Base-by-base conservation (phyloP, 2,888 invertebrate species). In the Anaspis maculata region DNA sequence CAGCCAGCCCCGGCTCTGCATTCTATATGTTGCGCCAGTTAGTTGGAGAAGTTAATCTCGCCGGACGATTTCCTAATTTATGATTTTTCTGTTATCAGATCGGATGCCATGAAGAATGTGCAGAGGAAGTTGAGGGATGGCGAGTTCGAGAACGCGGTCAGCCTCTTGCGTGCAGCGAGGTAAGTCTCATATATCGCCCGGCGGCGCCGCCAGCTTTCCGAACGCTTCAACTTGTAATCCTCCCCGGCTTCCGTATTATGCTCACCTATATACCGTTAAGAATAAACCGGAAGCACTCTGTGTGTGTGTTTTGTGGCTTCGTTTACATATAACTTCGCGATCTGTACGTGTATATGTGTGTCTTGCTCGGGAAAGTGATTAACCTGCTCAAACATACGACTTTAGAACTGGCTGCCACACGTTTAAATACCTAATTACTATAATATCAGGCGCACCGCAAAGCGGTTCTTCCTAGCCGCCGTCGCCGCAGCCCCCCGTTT, bases 31-130 rank as follows among this genome's bases (percentile, higher is more conserved):
- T n/a, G n/a, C n/a, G n/a, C n/a, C n/a, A n/a, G n/a, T n/a, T n/a
- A n/a, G n/a, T n/a, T n/a, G n/a, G n/a, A n/a, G n/a, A n/a, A n/a
- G n/a, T n/a, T n/a, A n/a, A n/a, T n/a, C n/a, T n/a, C n/a, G n/a
- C n/a, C n/a, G n/a, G n/a, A n/a, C n/a, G n/a, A n/a, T n/a, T n/a
- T n/a, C n/a, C n/a, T n/a, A n/a, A n/a, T n/a, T n/a, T n/a, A n/a
- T n/a, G n/a, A n/a, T n/a, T n/a, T n/a, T n/a, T n/a, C n/a, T n/a
- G n/a, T 27, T 27, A 10, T 26, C 67, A 92, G 91, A 64, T 77
- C 76, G 41, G 83, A 85, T 54, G 88, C 91, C 37, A 88, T 95
- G 85, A 79, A 81, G 58, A 81, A 77, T 51, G 81, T 94, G 46
- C 90, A 94, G 62, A 78, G 75, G 52, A 70, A 77, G 42, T 69